Evolutionary conservation across 2,888 invertebrate genomes (phyloP).

Genomic region (Dermolepida albohirtum): DNA sequence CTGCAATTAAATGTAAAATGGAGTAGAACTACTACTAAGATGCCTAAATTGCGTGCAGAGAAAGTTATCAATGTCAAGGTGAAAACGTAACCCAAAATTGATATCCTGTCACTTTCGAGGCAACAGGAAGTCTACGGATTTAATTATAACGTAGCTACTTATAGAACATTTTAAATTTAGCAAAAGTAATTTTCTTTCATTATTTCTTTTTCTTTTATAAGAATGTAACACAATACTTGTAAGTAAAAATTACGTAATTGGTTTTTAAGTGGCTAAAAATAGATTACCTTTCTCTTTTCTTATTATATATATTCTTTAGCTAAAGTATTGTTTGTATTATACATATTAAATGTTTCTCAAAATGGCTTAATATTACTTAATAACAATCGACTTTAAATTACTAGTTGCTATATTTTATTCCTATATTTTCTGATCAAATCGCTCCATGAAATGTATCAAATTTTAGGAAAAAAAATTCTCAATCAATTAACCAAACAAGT

Average conservation of each 20-base stretch:
- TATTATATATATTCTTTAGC: neutral
- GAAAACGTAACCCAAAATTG: constrained; percentile 29
- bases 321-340: constrained; percentile 1
- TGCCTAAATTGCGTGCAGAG: constrained; percentile 17
- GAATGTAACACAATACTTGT: neutral
- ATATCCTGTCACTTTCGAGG: constrained; percentile 38
- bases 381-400: no score
- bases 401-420: no score
- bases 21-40: no score
- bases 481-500: no score
- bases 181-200: neutral
- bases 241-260: constrained; percentile 9
- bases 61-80: constrained; percentile 36
- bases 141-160: neutral
- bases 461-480: no score
- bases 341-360: neutral
- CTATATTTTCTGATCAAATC: no score
- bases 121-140: constrained; percentile 19
- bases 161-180: neutral
- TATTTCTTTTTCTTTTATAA: constrained; percentile 9
- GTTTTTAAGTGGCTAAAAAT: constrained; percentile 19
- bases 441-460: no score
- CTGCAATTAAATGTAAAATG: no score
- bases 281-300: constrained; percentile 25
- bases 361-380: no score